Evolutionary conservation across 2,113 vertebrate genomes (phyloP).

Genomic region (Cephalopholis sonnerati): DNA sequence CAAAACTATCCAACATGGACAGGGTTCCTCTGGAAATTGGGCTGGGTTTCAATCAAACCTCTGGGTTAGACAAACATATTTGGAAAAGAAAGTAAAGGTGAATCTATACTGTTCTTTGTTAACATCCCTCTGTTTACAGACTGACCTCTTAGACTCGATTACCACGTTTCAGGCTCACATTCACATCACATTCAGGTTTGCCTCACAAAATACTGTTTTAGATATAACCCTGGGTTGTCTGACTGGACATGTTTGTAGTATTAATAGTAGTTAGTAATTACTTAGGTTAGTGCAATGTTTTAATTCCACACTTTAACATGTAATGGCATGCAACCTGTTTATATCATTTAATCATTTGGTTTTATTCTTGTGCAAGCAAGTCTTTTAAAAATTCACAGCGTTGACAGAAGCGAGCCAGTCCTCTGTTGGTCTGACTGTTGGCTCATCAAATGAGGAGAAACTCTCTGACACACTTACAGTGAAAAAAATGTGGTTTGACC

Average conservation of each 20-base stretch:
- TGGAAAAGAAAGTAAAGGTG: too few species aligned
- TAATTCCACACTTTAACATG: neutral
- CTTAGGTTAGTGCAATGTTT: too few species aligned
- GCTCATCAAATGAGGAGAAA: slow-evolving; percentile 64
- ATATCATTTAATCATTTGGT: neutral
- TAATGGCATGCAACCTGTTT: neutral
- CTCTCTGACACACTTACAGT: slow-evolving; percentile 41
- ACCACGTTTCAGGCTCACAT: neutral
- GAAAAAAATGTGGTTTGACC: slow-evolving; percentile 69
- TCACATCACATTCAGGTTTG: neutral
- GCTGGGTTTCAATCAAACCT: neutral
- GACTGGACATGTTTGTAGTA: too few species aligned
- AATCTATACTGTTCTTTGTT: neutral
- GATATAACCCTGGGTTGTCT: neutral
- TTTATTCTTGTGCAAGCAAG: slow-evolving; percentile 2
- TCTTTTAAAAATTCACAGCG: neutral
- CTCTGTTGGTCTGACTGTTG: neutral
- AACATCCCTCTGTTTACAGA: neutral
- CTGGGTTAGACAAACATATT: neutral
- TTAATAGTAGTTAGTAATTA: too few species aligned
- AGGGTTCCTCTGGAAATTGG: neutral
- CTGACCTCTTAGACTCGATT: neutral
- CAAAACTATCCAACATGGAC: neutral
- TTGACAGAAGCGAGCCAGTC: neutral
- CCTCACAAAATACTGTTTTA: neutral